Evolutionary conservation across 2,888 invertebrate species (phyloP).

Genomic region (Celastrina argiolus): DNA sequence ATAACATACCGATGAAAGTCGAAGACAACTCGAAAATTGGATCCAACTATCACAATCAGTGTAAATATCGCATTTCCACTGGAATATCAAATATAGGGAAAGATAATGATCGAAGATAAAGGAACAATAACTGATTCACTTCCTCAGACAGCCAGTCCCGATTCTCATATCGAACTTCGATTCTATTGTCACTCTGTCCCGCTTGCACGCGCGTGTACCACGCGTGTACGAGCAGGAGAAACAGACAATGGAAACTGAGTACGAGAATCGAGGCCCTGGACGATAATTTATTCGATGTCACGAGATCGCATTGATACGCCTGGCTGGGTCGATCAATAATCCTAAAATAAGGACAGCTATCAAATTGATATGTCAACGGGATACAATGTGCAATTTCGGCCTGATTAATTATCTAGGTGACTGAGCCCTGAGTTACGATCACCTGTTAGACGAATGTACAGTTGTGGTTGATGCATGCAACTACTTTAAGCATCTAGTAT

Average conservation of each 20-base stretch:
- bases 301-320: constrained; percentile 62
- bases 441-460: neutral
- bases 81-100: constrained; percentile 50
- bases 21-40: constrained; percentile 34
- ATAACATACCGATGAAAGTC: constrained; percentile 30
- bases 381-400: constrained; percentile 43
- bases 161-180: too few species aligned
- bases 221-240: too few species aligned
- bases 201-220: too few species aligned
- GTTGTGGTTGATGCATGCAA: neutral
- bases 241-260: too few species aligned
- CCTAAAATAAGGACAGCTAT: constrained; percentile 54
- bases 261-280: too few species aligned
- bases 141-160: constrained; percentile 74
- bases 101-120: constrained; percentile 63
- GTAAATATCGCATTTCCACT: constrained; percentile 4
- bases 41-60: constrained; percentile 31
- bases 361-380: constrained; percentile 64
- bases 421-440: neutral
- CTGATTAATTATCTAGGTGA: constrained; percentile 3
- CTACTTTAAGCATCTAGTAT: too few species aligned
- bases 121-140: constrained; percentile 74
- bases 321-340: constrained; percentile 67
- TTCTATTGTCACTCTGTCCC: too few species aligned
- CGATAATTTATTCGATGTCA: constrained; percentile 57